Base-by-base conservation (phyloP, 2,113 vertebrate species). In the Rhineura floridana region DNA sequence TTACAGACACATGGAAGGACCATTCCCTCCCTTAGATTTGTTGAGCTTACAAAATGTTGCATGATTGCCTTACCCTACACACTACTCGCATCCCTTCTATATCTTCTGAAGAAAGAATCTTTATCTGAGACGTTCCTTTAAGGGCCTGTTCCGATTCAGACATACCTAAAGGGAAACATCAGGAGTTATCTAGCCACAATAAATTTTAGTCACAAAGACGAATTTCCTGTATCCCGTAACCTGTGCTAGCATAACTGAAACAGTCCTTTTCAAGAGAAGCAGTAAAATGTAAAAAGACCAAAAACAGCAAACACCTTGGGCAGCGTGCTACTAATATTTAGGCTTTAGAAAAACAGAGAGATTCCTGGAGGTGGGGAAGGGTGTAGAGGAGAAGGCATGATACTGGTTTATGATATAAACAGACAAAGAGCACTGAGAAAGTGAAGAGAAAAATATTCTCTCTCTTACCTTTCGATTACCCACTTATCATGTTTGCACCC, bases 81-180 rank as follows among this genome's bases (percentile, higher is more conserved):
- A 99, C 99, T 48, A 98, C 94, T 93, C 98, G 96, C 99, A 99
- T 99, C 88, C 97, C 98, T 94, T 99, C 99, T 88, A 98, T 98
- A 95, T 99, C 99, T 89, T 99, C 98, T 69, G 98, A 94, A 70
- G 96, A 97, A 52, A 99, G 97, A 92, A 98, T 97, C 96, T 99
- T 99, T 96, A 99, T 99, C 96, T 99, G 99, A 84, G 99, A 99
- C 8, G 98, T 99, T 89, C 99, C 99, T 97, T 99, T 99, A 91
- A 99, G 97, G 89, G 98, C 97, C 95, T 99, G 98, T 93, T 99
- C 99, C 1, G 98, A 98, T 96, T 99, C 98, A 86, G 99, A 99
- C 97, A 99, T 98, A 93, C 99, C 99, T 99, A 85, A 75, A 92
- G 91, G 50, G 21, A 85, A 93, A 92, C 90, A 88, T 3, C 81